A percentile compares a stretch with the other conserved stretches of the same genome.
Evolutionary conservation across 2,888 invertebrate species (phyloP).

Genomic region (Synergus japonicus): DNA sequence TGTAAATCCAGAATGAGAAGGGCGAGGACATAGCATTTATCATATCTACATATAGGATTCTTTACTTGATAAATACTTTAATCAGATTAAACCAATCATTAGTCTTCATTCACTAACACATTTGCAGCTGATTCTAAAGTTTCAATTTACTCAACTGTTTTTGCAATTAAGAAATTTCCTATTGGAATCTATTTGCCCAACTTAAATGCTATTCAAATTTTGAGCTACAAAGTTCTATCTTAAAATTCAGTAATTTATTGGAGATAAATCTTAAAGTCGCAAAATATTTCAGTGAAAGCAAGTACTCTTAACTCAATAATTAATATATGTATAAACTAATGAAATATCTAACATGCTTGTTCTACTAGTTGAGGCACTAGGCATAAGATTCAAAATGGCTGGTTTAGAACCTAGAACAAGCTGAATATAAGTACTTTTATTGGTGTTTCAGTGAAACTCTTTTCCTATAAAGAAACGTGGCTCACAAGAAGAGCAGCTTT

Average conservation of each 20-base stretch:
- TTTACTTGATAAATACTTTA: not conserved
- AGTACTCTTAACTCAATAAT: not conserved
- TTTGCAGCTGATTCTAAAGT: not conserved
- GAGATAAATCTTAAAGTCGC: too few species aligned
- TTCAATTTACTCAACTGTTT: not conserved
- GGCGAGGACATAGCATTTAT: conserved; percentile 3
- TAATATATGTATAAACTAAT: not conserved
- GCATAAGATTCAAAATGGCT: conserved; percentile 35
- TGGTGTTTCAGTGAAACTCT: conserved; percentile 35
- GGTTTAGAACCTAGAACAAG: conserved; percentile 13
- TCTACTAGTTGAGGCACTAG: not conserved
- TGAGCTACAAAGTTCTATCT: too few species aligned
- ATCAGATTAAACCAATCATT: not conserved
- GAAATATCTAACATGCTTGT: not conserved
- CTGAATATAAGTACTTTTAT: conserved; percentile 23
- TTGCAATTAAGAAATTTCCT: not conserved
- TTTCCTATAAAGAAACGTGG: conserved; percentile 17
- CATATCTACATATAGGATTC: not conserved
- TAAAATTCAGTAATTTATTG: too few species aligned
- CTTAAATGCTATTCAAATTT: too few species aligned
- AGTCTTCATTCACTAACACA: not conserved
- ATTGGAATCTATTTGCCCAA: too few species aligned
- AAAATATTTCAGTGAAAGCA: too few species aligned
- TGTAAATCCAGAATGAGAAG: conserved; percentile 21
- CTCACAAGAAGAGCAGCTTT: conserved; percentile 29